Evolutionary conservation across 2,113 vertebrate species (phyloP).

Genomic region (Eretmochelys imbricata): DNA sequence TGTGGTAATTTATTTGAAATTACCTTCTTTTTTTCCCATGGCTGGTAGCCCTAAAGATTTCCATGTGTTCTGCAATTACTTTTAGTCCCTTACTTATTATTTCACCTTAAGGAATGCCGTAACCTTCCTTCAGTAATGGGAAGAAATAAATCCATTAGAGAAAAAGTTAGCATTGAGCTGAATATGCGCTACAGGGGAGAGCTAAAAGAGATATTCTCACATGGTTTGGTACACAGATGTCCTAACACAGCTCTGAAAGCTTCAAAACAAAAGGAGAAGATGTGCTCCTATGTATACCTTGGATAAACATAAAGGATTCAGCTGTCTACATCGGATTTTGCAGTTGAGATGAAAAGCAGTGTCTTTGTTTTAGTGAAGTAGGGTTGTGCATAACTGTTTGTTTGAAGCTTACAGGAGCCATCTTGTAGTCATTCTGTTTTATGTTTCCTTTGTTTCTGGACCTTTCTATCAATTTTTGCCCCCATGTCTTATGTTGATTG

Average conservation of each 20-base stretch:
- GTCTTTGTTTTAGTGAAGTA: background rate
- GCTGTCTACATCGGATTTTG: background rate
- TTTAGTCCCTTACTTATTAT: background rate
- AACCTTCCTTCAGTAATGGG: background rate
- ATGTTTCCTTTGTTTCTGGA: background rate
- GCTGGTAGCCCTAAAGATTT: background rate
- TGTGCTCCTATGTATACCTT: background rate
- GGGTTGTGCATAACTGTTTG: fast-evolving
- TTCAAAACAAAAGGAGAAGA: background rate
- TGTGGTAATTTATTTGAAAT: background rate
- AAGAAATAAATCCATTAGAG: background rate
- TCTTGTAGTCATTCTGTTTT: background rate
- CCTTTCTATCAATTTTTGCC: background rate
- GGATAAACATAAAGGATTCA: background rate
- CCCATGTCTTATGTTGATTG: background rate
- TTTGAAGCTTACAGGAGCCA: background rate
- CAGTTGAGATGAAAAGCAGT: background rate
- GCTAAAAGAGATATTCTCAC: background rate
- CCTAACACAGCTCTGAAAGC: background rate
- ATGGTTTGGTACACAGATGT: background rate
- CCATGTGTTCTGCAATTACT: background rate
- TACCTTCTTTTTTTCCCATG: background rate
- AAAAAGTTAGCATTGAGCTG: background rate
- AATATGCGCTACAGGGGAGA: background rate
- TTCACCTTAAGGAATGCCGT: background rate